A percentile compares a stretch with the other conserved stretches of the same genome.
Conservation (phyloP, 2,113 vertebrate genomes). For the Labeo catla region DNA sequence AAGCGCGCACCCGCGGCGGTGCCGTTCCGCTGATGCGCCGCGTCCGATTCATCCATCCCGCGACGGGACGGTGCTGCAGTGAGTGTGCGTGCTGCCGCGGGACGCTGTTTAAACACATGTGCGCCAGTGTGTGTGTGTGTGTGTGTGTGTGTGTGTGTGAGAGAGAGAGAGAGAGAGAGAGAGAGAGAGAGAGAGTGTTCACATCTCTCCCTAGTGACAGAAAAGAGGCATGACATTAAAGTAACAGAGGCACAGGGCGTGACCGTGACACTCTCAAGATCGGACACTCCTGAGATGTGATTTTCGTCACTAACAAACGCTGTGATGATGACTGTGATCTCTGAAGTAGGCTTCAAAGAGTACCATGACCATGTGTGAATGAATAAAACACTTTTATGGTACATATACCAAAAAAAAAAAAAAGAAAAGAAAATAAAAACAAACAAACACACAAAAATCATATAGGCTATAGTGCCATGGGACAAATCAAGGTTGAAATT, state of each 20-base stretch:
- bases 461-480: no score
- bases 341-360: background rate
- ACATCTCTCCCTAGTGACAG: constrained; percentile 73
- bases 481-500: no score
- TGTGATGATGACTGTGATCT: background rate
- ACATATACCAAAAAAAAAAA: background rate
- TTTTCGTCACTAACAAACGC: background rate
- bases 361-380: background rate
- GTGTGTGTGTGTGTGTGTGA: background rate
- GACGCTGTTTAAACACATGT: constrained; percentile 56
- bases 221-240: constrained; percentile 64
- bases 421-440: background rate
- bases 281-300: background rate
- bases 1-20: constrained; percentile 39
- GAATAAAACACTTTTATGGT: background rate
- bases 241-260: background rate
- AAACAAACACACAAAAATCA: no score
- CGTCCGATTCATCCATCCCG: constrained; percentile 64
- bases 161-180: background rate
- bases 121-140: constrained; percentile 11
- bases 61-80: constrained; percentile 64
- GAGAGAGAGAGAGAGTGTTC: background rate
- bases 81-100: constrained; percentile 55
- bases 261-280: background rate
- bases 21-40: constrained; percentile 66